Evolutionary conservation across 2,888 invertebrate genomes (phyloP).

Genomic region (Aphodius sticticus): DNA sequence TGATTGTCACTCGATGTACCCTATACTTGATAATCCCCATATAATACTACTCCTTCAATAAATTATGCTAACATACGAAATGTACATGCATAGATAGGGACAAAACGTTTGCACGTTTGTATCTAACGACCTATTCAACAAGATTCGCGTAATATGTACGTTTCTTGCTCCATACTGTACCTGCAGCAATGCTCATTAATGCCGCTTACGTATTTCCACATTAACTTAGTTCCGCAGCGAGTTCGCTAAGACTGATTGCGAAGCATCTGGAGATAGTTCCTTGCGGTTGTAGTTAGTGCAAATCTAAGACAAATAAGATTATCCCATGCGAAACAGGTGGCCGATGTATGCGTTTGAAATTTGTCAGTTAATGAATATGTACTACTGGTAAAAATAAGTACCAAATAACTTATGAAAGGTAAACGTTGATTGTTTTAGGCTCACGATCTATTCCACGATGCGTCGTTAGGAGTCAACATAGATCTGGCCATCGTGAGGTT

Average conservation of each 20-base stretch:
- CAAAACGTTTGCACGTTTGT: conserved; percentile 12
- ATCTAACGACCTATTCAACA: conserved; percentile 20
- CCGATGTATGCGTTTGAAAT: too few species aligned
- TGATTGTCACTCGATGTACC: too few species aligned
- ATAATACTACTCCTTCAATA: too few species aligned
- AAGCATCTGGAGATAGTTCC: background rate
- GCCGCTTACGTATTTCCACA: conserved; percentile 12
- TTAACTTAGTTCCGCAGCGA: conserved; percentile 17
- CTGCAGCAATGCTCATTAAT: background rate
- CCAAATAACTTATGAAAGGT: background rate
- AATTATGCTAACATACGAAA: background rate
- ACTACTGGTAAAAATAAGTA: too few species aligned
- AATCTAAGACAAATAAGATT: too few species aligned
- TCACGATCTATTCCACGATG: conserved; percentile 53
- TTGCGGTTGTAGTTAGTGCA: too few species aligned
- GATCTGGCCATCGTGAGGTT: conserved; percentile 65
- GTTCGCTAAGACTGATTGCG: background rate
- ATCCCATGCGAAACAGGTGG: too few species aligned
- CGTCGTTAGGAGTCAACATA: conserved; percentile 62
- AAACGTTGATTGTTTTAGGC: conserved; percentile 47
- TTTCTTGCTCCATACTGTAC: background rate
- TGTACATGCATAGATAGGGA: background rate
- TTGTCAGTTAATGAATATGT: too few species aligned
- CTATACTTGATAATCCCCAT: too few species aligned
- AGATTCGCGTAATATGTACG: background rate